These are phyloP conservation scores for Apaloderma vittatum DNA, from an alignment of 2,113 vertebrate genomes.

Conservation along the genomic window DNA sequence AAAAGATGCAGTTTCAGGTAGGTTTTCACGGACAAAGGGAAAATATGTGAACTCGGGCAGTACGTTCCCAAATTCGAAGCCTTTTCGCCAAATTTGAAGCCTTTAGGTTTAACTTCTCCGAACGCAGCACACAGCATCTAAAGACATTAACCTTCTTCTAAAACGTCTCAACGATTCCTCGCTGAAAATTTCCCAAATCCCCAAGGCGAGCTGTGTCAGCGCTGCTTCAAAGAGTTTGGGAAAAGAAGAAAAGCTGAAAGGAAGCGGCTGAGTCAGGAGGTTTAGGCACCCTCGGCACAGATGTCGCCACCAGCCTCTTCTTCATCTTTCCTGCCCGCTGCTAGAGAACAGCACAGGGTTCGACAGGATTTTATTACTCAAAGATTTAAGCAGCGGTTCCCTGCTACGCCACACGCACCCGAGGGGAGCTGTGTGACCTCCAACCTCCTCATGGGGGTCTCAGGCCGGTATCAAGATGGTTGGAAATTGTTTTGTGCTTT, in stretches of 20 bases:
- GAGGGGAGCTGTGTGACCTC: not conserved
- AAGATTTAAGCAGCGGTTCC: not conserved
- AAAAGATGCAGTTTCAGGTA: not conserved
- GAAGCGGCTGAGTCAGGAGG: not conserved
- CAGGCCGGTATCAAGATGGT: not conserved
- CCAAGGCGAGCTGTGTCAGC: not conserved
- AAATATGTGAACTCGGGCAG: not conserved
- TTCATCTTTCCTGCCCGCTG: not conserved
- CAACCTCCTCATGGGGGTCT: not conserved
- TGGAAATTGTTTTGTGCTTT: not conserved
- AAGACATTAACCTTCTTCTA: not conserved
- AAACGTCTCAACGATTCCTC: not conserved
- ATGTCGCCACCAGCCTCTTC: not conserved
- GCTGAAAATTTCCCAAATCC: not conserved
- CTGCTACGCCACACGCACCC: rapidly evolving
- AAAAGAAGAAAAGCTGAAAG: not conserved
- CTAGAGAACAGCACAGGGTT: rapidly evolving
- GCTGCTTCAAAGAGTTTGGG: not conserved
- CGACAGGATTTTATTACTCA: rapidly evolving
- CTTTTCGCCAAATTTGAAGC: not conserved
- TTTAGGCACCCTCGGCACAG: not conserved
- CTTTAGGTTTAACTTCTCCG: not conserved
- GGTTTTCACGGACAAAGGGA: not conserved
- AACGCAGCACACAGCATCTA: not conserved
- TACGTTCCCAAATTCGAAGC: not conserved